Evolutionary conservation across 2,888 invertebrate species (phyloP).

Genomic region (Phengaris alcon): DNA sequence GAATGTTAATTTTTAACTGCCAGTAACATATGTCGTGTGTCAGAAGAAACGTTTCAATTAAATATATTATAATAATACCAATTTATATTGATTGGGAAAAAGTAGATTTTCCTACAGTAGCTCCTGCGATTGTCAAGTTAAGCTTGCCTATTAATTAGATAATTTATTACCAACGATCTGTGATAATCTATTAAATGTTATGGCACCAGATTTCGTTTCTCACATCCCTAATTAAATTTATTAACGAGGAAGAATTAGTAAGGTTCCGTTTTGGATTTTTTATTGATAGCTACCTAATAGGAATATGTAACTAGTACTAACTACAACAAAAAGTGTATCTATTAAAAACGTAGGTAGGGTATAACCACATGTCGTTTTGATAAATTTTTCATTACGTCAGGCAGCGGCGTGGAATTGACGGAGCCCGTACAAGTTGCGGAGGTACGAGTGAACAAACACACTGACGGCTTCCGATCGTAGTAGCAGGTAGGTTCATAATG

Average conservation of each 20-base stretch:
- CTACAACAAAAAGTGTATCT: not conserved
- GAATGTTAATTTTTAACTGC: conserved; percentile 26
- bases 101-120: not conserved
- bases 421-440: conserved; percentile 48
- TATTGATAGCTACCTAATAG: too few relatives aligned
- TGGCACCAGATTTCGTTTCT: too few relatives aligned
- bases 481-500: not conserved
- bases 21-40: conserved; percentile 25
- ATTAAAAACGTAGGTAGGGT: not conserved
- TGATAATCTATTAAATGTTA: too few relatives aligned
- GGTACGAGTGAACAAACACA: conserved; percentile 30
- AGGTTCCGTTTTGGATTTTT: not conserved
- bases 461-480: conserved; percentile 36
- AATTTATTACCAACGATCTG: not conserved
- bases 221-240: not conserved
- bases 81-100: not conserved
- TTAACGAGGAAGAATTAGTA: not conserved
- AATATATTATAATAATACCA: too few relatives aligned
- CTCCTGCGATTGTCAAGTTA: not conserved
- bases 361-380: conserved; percentile 23
- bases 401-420: conserved; percentile 46
- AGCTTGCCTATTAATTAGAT: not conserved
- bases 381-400: conserved; percentile 33
- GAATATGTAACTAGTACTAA: not conserved
- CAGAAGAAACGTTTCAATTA: conserved; percentile 22